Base-by-base conservation (phyloP, 2,888 invertebrate genomes). In the Drosophila mettleri region DNA sequence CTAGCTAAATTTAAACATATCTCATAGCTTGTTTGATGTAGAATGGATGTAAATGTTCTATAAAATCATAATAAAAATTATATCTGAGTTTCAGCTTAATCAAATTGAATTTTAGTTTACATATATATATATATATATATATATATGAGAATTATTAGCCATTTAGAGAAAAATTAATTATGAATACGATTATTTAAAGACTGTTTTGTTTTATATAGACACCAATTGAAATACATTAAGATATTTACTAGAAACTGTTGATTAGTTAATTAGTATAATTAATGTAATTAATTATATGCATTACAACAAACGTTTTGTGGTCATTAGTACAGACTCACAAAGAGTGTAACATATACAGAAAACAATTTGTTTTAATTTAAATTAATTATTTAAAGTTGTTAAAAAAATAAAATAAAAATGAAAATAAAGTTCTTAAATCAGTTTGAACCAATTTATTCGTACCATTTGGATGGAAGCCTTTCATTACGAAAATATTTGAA, bases 401-500 rank as follows among this genome's bases (percentile, higher is more conserved):
- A 76, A 77, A 61, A 51, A 48, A 67, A 74, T 54, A 49, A 61
- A 83, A 39, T 46, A 60, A 58, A 60, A 60, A 63, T 41, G 46
- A 48, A 63, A 41, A 53, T 36, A 59, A 63, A 64, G 51, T 24
- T 61, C 29, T 61, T 59, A 79, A 70, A 80, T 66, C 78, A 77
- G 80, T 70, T 70, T 80, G 66, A 85, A 88, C 88, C 89, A 91
- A 91, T 91, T 90, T 87, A 86, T 87, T 88, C 91, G 90, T 91
- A 91, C 91, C 91, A 91, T 91, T 90, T 91, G 91, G 86, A 91
- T 88, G 78, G 91, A 91, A 83, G 91, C 91, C 91, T 91, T 86
- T 73, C 69, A 75, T 66, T 54, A 66, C 62, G 65, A 72, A 72
- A 68, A 75, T 73, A 69, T 79, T 69, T 53, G 49, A 62, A 70